Conservation (phyloP, 1,140 invertebrate genomes). For the Drosophila simulans region DNA sequence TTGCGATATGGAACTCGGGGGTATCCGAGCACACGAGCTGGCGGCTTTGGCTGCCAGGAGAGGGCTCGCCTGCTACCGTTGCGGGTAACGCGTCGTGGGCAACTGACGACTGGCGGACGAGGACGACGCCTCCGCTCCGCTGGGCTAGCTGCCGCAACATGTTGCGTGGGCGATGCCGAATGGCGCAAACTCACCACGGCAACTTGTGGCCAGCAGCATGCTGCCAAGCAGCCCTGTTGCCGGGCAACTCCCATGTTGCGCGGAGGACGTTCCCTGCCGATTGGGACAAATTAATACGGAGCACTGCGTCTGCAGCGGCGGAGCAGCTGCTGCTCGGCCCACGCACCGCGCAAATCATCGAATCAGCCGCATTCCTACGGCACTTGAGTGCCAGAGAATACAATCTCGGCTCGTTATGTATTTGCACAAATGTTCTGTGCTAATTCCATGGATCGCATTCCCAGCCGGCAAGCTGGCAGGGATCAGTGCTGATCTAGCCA, state of each 20-base stretch:
- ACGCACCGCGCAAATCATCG: slow-evolving; percentile 6
- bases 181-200: slow-evolving; percentile 49
- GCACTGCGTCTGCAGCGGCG: not conserved
- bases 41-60: slow-evolving; percentile 28
- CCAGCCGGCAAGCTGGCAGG: not conserved
- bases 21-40: slow-evolving; percentile 10
- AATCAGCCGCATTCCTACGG: slow-evolving; percentile 20
- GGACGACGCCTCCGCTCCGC: slow-evolving; percentile 8
- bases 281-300: not conserved
- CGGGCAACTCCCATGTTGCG: not conserved
- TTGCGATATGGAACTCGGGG: not conserved
- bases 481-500: not conserved
- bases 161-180: slow-evolving; percentile 20
- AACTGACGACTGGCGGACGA: slow-evolving; percentile 43
- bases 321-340: not conserved
- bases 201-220: slow-evolving; percentile 44
- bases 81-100: slow-evolving; percentile 61
- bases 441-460: slow-evolving; percentile 1
- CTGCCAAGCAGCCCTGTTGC: not conserved
- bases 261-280: not conserved
- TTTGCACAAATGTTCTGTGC: slow-evolving; percentile 11
- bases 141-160: slow-evolving; percentile 21
- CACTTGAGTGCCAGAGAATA: slow-evolving; percentile 1
- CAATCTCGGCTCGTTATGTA: not conserved
- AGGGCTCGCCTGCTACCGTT: slow-evolving; percentile 52